Conservation (phyloP, 2,113 vertebrate species). For the Poeciliopsis occidentalis region DNA sequence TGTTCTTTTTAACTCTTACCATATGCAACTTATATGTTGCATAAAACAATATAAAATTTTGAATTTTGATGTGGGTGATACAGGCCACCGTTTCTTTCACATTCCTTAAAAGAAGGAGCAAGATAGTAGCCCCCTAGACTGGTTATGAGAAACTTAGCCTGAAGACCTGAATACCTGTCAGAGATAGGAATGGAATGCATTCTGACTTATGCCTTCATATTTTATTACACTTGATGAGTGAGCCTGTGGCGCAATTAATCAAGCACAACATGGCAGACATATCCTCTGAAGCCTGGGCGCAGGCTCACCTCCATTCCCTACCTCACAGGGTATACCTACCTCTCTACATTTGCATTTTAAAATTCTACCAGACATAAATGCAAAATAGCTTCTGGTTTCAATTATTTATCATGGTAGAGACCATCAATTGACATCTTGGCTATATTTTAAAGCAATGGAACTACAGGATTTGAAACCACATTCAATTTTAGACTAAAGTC, state of each 20-base stretch:
- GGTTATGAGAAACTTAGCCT: constrained; percentile 36
- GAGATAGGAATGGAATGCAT: constrained; percentile 39
- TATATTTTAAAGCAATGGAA: constrained; percentile 18
- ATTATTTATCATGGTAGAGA: constrained; percentile 40
- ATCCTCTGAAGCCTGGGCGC: constrained; percentile 58
- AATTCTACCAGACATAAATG: constrained; percentile 31
- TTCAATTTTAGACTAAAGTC: not conserved
- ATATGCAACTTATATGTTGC: no score
- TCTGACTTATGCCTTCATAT: constrained; percentile 68
- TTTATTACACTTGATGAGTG: constrained; percentile 72
- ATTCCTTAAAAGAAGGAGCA: constrained; percentile 4
- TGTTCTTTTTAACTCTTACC: not conserved
- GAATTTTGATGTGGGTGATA: no score
- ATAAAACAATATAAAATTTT: no score
- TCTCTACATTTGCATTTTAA: constrained; percentile 45
- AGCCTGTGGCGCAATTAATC: constrained; percentile 71
- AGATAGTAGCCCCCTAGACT: constrained; percentile 14
- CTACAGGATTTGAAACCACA: constrained; percentile 9
- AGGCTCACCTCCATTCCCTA: constrained; percentile 40
- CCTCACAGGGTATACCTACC: constrained; percentile 41
- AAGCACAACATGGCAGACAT: constrained; percentile 55
- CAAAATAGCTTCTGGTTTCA: constrained; percentile 44
- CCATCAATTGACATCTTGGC: constrained; percentile 37
- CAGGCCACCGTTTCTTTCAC: constrained; percentile 1
- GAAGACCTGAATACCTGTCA: constrained; percentile 57